These are phyloP conservation scores for Leptoclinus maculatus DNA, from an alignment of 2,797 vertebrate genomes.

Conservation along the genomic window DNA sequence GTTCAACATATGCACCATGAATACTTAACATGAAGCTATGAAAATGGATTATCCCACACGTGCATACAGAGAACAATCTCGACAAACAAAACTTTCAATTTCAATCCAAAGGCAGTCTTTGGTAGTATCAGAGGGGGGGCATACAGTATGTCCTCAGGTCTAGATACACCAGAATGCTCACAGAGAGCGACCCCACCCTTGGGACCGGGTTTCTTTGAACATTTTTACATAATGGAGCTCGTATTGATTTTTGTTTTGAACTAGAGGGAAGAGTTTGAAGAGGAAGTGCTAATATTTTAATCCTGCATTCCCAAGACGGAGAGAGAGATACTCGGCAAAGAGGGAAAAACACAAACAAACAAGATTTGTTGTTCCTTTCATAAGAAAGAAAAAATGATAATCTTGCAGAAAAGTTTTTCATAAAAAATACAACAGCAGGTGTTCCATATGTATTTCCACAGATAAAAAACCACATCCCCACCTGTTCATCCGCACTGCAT, in stretches of 20 bases:
- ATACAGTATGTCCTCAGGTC: constrained; percentile 50
- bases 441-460: background rate
- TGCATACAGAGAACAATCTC: constrained; percentile 6
- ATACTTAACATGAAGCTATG: constrained; percentile 28
- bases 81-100: constrained; percentile 13
- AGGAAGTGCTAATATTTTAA: constrained; percentile 74
- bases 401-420: constrained; percentile 17
- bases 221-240: constrained; percentile 66
- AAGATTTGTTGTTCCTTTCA: constrained; percentile 30
- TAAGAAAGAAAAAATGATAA: background rate
- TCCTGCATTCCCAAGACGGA: constrained; percentile 61
- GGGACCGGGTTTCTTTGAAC: constrained; percentile 74
- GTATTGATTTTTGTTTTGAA: constrained; percentile 75
- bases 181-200: constrained; percentile 49
- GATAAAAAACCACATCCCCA: background rate
- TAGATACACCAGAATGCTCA: constrained; percentile 45
- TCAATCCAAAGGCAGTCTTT: constrained; percentile 35
- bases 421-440: background rate
- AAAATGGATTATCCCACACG: constrained; percentile 12
- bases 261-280: constrained; percentile 65
- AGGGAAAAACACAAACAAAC: constrained; percentile 61
- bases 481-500: background rate
- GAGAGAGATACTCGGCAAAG: constrained; percentile 15
- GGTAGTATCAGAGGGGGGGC: constrained; percentile 41
- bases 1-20: constrained; percentile 34